Percentiles rank a stretch among this genome's conserved stretches.
Conservation (phyloP, 35 echinoderm and acorn worm species). For the Eucidaris tribuloides region DNA sequence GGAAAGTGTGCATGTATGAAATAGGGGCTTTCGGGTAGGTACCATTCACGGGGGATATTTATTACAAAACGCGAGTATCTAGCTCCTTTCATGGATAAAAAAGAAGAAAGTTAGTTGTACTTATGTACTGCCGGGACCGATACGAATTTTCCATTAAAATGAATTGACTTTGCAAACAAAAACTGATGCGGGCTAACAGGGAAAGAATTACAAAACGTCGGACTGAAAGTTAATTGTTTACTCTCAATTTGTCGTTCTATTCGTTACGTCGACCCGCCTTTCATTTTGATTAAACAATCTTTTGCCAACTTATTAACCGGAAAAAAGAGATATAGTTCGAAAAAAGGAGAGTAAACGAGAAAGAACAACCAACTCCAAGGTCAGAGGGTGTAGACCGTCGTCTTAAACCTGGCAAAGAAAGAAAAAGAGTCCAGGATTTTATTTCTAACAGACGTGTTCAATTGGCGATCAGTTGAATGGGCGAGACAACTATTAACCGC, state of each 20-base stretch:
- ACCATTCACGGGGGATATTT: no score
- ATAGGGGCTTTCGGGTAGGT: no score
- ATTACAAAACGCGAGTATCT: no score
- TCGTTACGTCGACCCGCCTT: not conserved
- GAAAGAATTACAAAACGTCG: not conserved
- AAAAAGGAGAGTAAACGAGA: not conserved
- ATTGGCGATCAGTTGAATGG: not conserved
- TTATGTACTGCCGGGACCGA: no score
- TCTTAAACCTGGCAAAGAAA: not conserved
- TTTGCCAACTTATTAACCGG: not conserved
- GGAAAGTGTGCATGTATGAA: no score
- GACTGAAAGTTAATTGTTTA: not conserved
- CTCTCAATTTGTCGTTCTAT: not conserved
- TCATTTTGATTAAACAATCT: not conserved
- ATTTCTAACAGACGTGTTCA: not conserved
- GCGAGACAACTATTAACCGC: not conserved
- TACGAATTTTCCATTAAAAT: slow-evolving; percentile 16
- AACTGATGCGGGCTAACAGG: not conserved
- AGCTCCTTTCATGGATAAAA: no score
- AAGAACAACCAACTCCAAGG: not conserved
- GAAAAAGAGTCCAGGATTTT: not conserved
- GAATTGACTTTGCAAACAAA: slow-evolving; percentile 24
- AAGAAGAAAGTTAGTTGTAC: no score
- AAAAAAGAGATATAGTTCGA: no score
- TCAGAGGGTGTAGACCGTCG: not conserved